Evolutionary conservation across 2,888 invertebrate genomes (phyloP).

Genomic region (Podotricha telesiphe): DNA sequence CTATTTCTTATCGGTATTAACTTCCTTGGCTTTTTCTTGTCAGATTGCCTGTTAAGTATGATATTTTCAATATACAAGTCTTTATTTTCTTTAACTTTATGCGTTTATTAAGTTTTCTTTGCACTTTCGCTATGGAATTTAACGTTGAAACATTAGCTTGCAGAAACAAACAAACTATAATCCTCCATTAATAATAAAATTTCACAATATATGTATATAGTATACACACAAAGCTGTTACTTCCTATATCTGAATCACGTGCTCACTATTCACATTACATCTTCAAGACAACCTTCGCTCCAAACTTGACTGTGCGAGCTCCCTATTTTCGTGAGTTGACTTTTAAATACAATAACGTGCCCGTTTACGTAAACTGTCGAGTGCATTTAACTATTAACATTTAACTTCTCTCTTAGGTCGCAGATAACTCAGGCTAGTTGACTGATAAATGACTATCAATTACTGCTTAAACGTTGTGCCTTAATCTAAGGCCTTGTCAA

Average conservation of each 20-base stretch:
- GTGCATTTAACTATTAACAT: not conserved
- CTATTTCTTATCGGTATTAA: not conserved
- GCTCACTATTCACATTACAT: not conserved
- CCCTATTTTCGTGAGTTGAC: constrained; percentile 12
- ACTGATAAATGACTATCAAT: not conserved
- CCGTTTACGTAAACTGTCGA: not conserved
- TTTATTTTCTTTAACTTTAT: no score
- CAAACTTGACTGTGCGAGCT: constrained; percentile 2
- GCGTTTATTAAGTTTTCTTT: no score
- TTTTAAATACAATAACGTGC: not conserved
- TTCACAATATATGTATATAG: no score
- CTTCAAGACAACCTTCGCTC: not conserved
- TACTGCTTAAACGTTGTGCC: no score
- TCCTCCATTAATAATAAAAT: no score
- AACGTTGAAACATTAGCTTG: no score
- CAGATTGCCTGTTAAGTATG: no score
- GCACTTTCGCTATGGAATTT: no score
- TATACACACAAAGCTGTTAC: not conserved
- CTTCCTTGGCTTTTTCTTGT: not conserved
- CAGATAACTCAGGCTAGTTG: not conserved
- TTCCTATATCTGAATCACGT: not conserved
- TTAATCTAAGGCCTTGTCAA: no score
- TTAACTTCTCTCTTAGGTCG: not conserved
- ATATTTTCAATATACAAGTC: no score
- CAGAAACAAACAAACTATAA: no score